Evolutionary conservation across 2,888 invertebrate genomes (phyloP).

Genomic region (Caenorhabditis auriculariae): DNA sequence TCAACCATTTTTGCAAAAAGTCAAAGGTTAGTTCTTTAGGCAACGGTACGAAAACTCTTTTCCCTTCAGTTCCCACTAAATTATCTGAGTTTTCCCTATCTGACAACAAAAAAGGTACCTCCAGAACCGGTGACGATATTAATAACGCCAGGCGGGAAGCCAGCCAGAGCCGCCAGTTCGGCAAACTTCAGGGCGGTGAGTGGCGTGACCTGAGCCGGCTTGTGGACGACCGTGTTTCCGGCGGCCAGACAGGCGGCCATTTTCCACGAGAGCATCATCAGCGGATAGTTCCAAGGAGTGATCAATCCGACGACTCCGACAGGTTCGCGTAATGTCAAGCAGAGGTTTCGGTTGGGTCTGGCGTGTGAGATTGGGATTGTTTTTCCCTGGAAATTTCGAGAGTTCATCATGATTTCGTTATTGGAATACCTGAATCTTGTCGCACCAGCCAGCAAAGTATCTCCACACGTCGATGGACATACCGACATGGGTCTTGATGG

Average conservation of each 20-base stretch:
- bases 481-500: conserved; percentile 91
- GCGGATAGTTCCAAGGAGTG: conserved; percentile 95
- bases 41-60: too few relatives aligned
- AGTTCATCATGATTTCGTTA: background rate
- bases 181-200: conserved; percentile 92
- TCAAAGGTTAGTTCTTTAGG: too few relatives aligned
- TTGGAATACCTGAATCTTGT: conserved; percentile 79
- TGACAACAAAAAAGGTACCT: conserved; percentile 60
- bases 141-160: conserved; percentile 89
- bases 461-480: conserved; percentile 97
- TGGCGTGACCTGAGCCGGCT: conserved; percentile 84
- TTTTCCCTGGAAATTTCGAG: conserved; percentile 69
- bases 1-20: too few relatives aligned
- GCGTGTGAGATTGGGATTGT: conserved; percentile 91
- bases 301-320: conserved; percentile 84
- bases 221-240: conserved; percentile 92
- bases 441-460: conserved; percentile 92
- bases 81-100: background rate
- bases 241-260: conserved; percentile 96
- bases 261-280: conserved; percentile 99
- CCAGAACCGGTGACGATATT: conserved; percentile 76
- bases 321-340: conserved; percentile 75
- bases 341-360: conserved; percentile 84
- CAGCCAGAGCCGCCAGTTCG: conserved; percentile 84
- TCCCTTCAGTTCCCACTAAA: too few relatives aligned